Base-by-base conservation (phyloP, 1,140 invertebrate species). In the Saccostrea glomerata region DNA sequence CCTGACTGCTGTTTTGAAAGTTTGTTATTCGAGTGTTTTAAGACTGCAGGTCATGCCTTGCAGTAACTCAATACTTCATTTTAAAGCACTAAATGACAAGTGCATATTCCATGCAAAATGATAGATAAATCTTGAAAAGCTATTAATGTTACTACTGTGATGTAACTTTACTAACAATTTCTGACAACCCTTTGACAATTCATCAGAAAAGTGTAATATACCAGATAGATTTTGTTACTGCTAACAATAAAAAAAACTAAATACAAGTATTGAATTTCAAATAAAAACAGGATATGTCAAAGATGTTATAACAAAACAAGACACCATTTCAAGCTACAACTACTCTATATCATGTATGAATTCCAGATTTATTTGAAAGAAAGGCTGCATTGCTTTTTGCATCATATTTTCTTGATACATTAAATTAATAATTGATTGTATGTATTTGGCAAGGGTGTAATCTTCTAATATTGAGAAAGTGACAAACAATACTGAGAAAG, bases 1-100 rank as follows among this genome's bases (percentile, higher is more conserved):
- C 25, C 70, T 36, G 70, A 77, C 70, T 77, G 70, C 70, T 77
- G 9, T 77, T 77, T 77, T 25, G 30, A 77, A 77, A 77, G 70
- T 77, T 30, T 77, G 70, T 77, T 77, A 77, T 77, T 77, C 13
- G 70, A 77, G 70, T 77, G 70, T 17, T 30, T 77, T 40, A 15
- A 25, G 25, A 25, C 23, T 13, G 30, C 70, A 77, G 70, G 70
- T 36, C 70, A 77, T 77, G 70, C 70, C 70, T 77, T 77, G 25
- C 23, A 36, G 70, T 77, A 77, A 77, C 70, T 77, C 70, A 77
- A 77, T 77, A 77, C 70, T 77, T 77, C 70, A 77, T 77, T 77
- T 36, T 30, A 77, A 77, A 77, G 70, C 70, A 77, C 30, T 77
- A 77, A 36, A 25, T 77, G 25, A 77, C 70, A 30, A 77, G 63